Percentiles rank a stretch among this genome's conserved stretches.
Evolutionary conservation across 92 coral and sea anemone genomes (phyloP).

Genomic region (Meandrina meandrites): DNA sequence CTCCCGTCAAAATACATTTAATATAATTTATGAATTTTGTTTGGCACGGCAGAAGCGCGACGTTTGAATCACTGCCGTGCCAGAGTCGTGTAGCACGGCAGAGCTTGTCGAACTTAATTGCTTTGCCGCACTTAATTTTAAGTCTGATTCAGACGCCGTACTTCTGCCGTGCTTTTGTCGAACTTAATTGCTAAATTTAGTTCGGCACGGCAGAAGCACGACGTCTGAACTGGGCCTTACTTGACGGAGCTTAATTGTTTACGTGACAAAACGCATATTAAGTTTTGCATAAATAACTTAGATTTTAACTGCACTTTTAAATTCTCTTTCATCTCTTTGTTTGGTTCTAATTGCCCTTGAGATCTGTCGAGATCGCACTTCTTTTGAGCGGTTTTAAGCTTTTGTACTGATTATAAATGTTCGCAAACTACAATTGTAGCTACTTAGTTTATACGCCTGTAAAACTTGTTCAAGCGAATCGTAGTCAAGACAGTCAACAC

Average conservation of each 20-base stretch:
- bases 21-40: too few relatives aligned
- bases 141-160: too few relatives aligned
- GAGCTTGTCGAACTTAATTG: too few relatives aligned
- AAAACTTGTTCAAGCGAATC: not conserved
- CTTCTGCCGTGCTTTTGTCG: too few relatives aligned
- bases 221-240: too few relatives aligned
- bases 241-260: not conserved
- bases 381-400: not conserved
- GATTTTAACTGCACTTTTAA: constrained; percentile 7
- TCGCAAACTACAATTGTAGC: not conserved
- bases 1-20: too few relatives aligned
- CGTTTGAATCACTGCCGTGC: too few relatives aligned
- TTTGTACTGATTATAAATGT: not conserved
- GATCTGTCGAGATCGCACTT: not conserved
- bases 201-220: too few relatives aligned
- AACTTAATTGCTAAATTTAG: too few relatives aligned
- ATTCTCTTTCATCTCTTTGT: not conserved
- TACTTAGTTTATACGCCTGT: not conserved
- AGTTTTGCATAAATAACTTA: not conserved
- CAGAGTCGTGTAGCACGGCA: too few relatives aligned
- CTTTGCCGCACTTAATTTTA: too few relatives aligned
- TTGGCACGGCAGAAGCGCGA: too few relatives aligned
- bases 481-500: not conserved
- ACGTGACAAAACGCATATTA: constrained; percentile 16
- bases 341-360: not conserved